phyloP scores from a whole-genome alignment of 2,888 invertebrate species.

The Diaprepes abbreviatus region DNA sequence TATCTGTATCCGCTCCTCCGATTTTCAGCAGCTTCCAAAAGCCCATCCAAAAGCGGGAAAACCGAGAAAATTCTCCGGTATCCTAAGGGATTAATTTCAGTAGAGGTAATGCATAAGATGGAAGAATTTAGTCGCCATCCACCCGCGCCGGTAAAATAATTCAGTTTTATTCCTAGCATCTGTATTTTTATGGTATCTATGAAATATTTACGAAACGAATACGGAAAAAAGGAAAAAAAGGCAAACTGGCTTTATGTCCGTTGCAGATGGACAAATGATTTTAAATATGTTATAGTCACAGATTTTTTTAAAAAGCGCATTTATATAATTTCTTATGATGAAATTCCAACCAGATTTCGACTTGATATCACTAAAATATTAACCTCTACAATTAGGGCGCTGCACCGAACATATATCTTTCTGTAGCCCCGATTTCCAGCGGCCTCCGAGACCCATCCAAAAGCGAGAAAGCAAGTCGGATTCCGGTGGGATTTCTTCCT shows the following conservation, averaged over 20 bases:
- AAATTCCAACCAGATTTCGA: conserved; percentile 22
- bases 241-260: too few relatives aligned
- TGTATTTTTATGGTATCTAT: not conserved
- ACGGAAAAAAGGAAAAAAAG: not conserved
- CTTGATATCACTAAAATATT: conserved; percentile 27
- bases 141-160: not conserved
- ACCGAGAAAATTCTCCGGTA: not conserved
- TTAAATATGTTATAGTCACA: too few relatives aligned
- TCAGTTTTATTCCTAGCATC: not conserved
- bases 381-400: conserved; percentile 32
- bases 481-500: conserved; percentile 41
- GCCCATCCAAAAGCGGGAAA: not conserved
- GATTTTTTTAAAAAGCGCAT: too few relatives aligned
- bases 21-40: not conserved
- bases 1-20: too few relatives aligned
- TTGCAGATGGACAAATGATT: too few relatives aligned
- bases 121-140: not conserved
- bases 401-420: conserved; percentile 31
- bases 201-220: not conserved
- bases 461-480: conserved; percentile 32
- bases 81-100: not conserved
- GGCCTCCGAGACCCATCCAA: conserved; percentile 39
- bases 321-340: too few relatives aligned
- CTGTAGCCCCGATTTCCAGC: conserved; percentile 22
- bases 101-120: not conserved